Conservation (phyloP, 2,113 vertebrate species). For the Rhinichthys klamathensis region DNA sequence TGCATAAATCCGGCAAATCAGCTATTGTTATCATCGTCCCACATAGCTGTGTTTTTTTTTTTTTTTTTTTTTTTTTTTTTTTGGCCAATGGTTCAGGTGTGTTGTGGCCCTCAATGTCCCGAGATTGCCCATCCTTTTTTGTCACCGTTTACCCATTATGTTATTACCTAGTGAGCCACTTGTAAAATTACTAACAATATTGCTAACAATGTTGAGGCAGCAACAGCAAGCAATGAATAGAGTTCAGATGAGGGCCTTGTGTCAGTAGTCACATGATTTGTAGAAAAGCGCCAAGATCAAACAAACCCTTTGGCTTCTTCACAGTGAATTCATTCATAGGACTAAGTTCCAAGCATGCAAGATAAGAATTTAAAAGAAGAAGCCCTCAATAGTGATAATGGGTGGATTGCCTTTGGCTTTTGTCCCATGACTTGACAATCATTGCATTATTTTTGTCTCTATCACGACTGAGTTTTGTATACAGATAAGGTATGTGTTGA, state of each 20-base stretch:
- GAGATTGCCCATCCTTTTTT: not conserved
- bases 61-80: not conserved
- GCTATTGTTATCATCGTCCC: not conserved
- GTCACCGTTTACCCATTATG: not conserved
- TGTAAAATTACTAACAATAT: not conserved
- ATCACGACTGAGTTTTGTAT: not conserved
- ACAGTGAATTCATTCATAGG: constrained; percentile 56
- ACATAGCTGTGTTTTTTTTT: not conserved
- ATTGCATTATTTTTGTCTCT: not conserved
- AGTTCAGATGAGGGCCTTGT: constrained; percentile 18
- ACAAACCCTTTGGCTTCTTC: constrained; percentile 53
- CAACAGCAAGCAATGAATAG: not conserved
- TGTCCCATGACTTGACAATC: constrained; percentile 35
- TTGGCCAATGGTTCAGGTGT: not conserved
- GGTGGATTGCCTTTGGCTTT: constrained; percentile 35
- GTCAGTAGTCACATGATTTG: constrained; percentile 45
- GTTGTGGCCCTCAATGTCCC: too few relatives aligned
- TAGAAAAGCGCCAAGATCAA: constrained; percentile 55
- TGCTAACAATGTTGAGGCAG: not conserved
- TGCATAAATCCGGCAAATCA: not conserved
- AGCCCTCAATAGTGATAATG: constrained; percentile 43
- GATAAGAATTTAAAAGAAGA: constrained; percentile 21
- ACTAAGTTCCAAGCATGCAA: constrained; percentile 30
- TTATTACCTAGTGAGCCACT: not conserved
- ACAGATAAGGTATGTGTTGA: not conserved